Evolutionary conservation across 2,888 invertebrate species (phyloP).

Genomic region (Dynastes grantii): DNA sequence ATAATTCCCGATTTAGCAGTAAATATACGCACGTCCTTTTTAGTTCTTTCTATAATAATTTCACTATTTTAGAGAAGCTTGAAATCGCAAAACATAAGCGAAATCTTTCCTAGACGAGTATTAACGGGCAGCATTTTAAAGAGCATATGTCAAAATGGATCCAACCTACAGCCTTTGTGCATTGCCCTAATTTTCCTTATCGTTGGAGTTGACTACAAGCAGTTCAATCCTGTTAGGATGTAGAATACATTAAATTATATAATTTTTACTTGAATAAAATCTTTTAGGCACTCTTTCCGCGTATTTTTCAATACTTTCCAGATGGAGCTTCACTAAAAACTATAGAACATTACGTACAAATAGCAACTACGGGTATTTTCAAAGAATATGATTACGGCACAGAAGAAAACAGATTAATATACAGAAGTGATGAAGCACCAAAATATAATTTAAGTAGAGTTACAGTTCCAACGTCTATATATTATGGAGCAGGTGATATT

Average conservation of each 20-base stretch:
- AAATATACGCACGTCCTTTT: slow-evolving; percentile 30
- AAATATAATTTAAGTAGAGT: slow-evolving; percentile 70
- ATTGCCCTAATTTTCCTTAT: slow-evolving; percentile 75
- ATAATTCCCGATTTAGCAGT: slow-evolving; percentile 53
- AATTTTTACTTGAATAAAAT: neutral
- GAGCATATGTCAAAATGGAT: slow-evolving; percentile 70
- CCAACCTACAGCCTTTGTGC: slow-evolving; percentile 73
- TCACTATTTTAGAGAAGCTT: slow-evolving; percentile 39
- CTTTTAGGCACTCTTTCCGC: slow-evolving; percentile 64
- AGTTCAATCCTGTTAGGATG: slow-evolving; percentile 74
- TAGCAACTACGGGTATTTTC: slow-evolving; percentile 63
- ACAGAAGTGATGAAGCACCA: slow-evolving; percentile 60
- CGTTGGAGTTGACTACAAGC: slow-evolving; percentile 74
- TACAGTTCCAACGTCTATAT: slow-evolving; percentile 72
- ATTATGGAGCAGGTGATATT: slow-evolving; percentile 73
- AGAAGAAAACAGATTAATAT: slow-evolving; percentile 37
- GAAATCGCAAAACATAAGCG: slow-evolving; percentile 56
- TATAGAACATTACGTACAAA: slow-evolving; percentile 69
- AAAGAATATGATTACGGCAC: slow-evolving; percentile 48
- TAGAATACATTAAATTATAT: neutral
- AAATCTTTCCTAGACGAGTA: slow-evolving; percentile 65
- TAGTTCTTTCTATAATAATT: neutral
- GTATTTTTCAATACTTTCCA: slow-evolving; percentile 67
- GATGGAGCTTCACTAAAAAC: slow-evolving; percentile 72
- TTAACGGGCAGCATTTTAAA: slow-evolving; percentile 62